Evolutionary conservation across 1,140 invertebrate species (phyloP).

Genomic region (Caligus rogercresseyi): DNA sequence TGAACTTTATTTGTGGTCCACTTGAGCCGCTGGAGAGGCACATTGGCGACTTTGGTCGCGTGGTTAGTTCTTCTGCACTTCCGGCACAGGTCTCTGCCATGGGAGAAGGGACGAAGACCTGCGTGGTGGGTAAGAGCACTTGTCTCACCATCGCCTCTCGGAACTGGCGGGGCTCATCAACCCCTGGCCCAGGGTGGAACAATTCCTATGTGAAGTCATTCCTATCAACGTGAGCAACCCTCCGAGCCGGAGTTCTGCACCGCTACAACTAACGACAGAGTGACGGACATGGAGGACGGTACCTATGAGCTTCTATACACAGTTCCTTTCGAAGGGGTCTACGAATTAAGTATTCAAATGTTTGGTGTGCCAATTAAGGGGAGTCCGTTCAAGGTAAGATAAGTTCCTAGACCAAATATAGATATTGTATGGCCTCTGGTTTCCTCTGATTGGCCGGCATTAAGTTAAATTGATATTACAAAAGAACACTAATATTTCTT

Average conservation of each 20-base stretch:
- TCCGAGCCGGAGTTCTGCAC: not conserved
- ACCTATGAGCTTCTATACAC: slow-evolving; percentile 34
- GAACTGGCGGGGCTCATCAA: slow-evolving; percentile 30
- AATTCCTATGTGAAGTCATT: slow-evolving; percentile 23
- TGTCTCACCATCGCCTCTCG: slow-evolving; percentile 31
- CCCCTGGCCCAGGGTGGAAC: slow-evolving; percentile 24
- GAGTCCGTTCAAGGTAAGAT: slow-evolving; percentile 33
- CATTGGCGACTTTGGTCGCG: not conserved
- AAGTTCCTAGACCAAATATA: not conserved
- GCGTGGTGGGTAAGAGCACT: slow-evolving; percentile 27
- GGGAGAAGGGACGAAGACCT: slow-evolving; percentile 30
- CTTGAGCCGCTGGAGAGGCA: not conserved
- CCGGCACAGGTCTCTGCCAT: not conserved
- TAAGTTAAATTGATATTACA: no score
- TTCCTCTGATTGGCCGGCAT: not conserved
- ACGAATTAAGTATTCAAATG: slow-evolving; percentile 31
- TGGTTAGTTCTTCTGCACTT: slow-evolving; percentile 7
- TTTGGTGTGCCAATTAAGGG: slow-evolving; percentile 33
- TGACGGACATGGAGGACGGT: slow-evolving; percentile 34
- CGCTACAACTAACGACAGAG: slow-evolving; percentile 23
- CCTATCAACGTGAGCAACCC: slow-evolving; percentile 5
- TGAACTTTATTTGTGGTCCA: slow-evolving; percentile 25
- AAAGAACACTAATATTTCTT: no score
- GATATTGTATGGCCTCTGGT: not conserved
- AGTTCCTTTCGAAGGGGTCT: slow-evolving; percentile 29